These are phyloP conservation scores for Cerceris ruficornis DNA, from an alignment of 2,888 invertebrate genomes.

Conservation along the genomic window DNA sequence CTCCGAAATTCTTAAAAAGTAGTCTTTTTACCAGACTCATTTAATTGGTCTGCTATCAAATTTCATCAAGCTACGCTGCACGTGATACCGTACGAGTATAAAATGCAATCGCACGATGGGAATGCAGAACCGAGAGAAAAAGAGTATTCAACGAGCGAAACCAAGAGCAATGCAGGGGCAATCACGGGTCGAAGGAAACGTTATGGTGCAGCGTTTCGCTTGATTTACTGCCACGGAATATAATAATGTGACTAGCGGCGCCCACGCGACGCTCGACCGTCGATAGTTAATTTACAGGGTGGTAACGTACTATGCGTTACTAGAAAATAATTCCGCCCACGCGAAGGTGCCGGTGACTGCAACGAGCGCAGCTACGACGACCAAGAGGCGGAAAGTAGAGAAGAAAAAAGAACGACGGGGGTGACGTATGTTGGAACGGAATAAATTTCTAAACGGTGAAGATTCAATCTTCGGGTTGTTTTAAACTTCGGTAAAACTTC, in stretches of 20 bases:
- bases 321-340: conserved; percentile 61
- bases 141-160: background rate
- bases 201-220: conserved; percentile 50
- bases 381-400: no score
- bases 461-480: no score
- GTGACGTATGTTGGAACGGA: no score
- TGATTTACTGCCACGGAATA: conserved; percentile 64
- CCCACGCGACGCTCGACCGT: conserved; percentile 59
- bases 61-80: no score
- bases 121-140: conserved; percentile 4
- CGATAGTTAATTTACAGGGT: conserved; percentile 73
- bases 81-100: background rate
- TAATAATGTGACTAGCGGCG: conserved; percentile 69
- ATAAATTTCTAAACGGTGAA: no score
- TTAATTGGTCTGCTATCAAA: no score
- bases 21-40: no score
- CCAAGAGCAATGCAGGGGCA: background rate
- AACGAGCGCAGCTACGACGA: no score
- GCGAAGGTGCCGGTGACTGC: conserved; percentile 20
- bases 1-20: no score
- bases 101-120: background rate
- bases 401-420: no score
- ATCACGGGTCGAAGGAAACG: conserved; percentile 17
- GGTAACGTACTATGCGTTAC: conserved; percentile 61
- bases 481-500: no score